These are phyloP conservation scores for Isurus oxyrinchus DNA, from an alignment of 2,113 vertebrate species.

Conservation along the genomic window DNA sequence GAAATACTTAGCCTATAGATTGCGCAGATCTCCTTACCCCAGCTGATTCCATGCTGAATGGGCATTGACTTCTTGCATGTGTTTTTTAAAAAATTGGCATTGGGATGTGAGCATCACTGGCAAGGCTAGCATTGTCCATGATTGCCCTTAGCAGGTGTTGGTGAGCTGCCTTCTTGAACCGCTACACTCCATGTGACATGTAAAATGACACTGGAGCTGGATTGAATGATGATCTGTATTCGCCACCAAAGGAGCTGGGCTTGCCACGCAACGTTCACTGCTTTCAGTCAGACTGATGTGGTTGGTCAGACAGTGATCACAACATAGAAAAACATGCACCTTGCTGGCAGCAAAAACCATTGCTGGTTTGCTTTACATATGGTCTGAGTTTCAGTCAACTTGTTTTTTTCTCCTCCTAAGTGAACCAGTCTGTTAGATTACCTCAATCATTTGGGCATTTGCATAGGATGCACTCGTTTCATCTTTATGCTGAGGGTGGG, in stretches of 20 bases:
- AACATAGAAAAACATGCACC: not conserved
- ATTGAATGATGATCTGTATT: not conserved
- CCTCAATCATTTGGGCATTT: not conserved
- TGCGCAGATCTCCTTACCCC: not conserved
- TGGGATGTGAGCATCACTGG: not conserved
- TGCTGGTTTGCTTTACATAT: not conserved
- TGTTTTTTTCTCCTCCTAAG: slow-evolving; percentile 23
- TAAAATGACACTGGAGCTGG: not conserved
- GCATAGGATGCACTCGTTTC: not conserved
- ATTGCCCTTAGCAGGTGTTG: no score
- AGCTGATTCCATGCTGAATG: not conserved
- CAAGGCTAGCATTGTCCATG: not conserved
- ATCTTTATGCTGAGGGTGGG: not conserved
- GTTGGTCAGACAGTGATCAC: not conserved
- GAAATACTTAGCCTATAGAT: not conserved
- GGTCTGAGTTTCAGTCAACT: slow-evolving; percentile 10
- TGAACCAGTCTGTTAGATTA: slow-evolving; percentile 18
- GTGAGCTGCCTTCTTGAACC: no score
- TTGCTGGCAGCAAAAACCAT: not conserved
- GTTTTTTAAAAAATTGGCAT: no score
- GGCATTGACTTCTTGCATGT: not conserved
- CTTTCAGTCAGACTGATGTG: not conserved
- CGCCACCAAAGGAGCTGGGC: not conserved
- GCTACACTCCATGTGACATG: no score
- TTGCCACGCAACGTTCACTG: not conserved